Evolutionary conservation across 2,797 vertebrate species (phyloP).

Genomic region (Brotogeris chrysoptera): DNA sequence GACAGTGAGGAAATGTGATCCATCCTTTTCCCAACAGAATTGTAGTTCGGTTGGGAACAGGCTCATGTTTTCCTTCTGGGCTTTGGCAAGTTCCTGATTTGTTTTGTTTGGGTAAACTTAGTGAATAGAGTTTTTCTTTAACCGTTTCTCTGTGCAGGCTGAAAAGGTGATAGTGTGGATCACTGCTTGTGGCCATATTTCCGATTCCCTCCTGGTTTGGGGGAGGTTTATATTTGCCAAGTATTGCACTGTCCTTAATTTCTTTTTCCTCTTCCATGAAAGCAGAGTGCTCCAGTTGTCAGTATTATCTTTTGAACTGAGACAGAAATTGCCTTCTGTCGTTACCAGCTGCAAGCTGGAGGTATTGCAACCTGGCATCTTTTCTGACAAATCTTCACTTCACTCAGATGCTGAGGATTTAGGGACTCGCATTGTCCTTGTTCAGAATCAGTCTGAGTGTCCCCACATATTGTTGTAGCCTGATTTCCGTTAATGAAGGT

Average conservation of each 20-base stretch:
- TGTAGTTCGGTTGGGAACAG: not conserved
- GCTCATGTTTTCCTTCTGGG: conserved; percentile 57
- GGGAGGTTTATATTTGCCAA: not conserved
- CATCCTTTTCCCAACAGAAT: conserved; percentile 38
- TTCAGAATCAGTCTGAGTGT: not conserved
- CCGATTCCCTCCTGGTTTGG: not conserved
- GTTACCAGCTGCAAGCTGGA: not conserved
- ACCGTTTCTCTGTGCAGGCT: not conserved
- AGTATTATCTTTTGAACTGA: not conserved
- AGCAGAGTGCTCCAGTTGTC: not conserved
- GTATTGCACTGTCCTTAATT: not conserved
- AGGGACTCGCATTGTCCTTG: not conserved
- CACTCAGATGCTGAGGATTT: not conserved
- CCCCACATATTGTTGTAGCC: not conserved
- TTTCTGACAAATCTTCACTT: not conserved
- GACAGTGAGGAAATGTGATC: not conserved
- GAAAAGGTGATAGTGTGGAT: not conserved
- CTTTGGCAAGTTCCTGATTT: conserved; percentile 16
- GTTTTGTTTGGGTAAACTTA: conserved; percentile 23
- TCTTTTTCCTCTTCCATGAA: not conserved
- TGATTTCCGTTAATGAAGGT: not conserved
- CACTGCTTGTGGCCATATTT: not conserved
- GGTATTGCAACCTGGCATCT: not conserved
- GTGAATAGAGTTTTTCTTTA: not conserved
- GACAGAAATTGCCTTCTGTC: not conserved